Evolutionary conservation across 2,888 invertebrate species (phyloP), one percentile per base, ranked within the genome.

Genomic region (Habrosyne pyritoides): DNA sequence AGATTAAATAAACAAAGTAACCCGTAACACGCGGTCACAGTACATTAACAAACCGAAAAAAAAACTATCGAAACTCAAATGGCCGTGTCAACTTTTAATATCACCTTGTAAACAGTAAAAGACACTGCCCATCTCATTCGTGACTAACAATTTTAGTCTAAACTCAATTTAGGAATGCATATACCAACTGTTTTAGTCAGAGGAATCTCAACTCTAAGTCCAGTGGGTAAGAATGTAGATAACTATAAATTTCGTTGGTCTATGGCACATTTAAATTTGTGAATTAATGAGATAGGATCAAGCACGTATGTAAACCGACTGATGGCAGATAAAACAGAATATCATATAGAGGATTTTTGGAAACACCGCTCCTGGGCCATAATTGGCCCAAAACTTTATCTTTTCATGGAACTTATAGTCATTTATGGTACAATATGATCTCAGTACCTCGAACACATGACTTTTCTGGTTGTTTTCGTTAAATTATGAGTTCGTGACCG

Each of bases 321-420:
- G 89, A 90, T 90, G 78, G 52, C 49, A 84, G 89, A 89, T 89
- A 88, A 88, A 83, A 79, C 73, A 66, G 64, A 73, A 63, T 61
- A 71, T 73, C 71, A 61, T 80, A 82, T 84, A 81, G 81, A 73
- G 74, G 81, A 87, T 90, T 90, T 90, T 89, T 87, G 89, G 89
- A 89, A 89, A 87, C 81, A 73, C 88, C 86, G 87, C 87, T 81
- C 70, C 72, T 69, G 79, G 67, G 65, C 84, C 83, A 83, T 90
- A 91, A 91, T 89, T 90, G 91, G 89, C 70, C 73, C 65, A 79
- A 83, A 81, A 81, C 71, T 85, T 90, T 88, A 91, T 89, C 86
- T 88, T 73, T 91, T 90, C 91, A 83, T 75, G 81, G 91, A 91
- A 91, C 69, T 82, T 82, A 83, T 86, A 87, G 87, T 83, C 87